Conservation (phyloP, 2,797 vertebrate species). For the Erpetoichthys calabaricus region DNA sequence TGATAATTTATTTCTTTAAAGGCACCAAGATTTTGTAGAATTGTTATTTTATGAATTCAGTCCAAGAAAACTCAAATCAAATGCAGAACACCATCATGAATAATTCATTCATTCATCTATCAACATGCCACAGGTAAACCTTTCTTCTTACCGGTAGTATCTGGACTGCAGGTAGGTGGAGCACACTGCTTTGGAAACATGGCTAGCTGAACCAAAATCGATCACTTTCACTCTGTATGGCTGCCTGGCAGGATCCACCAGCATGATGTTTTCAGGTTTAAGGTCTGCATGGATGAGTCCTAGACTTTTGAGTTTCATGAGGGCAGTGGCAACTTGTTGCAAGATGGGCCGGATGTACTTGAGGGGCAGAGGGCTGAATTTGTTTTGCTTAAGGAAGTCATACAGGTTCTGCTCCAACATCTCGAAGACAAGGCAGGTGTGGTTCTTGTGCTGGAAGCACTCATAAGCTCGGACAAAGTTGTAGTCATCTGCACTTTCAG, state of each 20-base stretch:
- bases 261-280: conserved; percentile 98
- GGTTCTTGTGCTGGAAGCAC: conserved; percentile 98
- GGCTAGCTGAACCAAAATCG: conserved; percentile 95
- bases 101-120: no score
- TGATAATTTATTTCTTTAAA: no score
- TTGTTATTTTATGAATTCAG: no score
- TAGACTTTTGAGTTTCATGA: conserved; percentile 95
- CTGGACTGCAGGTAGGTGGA: conserved; percentile 96
- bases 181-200: conserved; percentile 96
- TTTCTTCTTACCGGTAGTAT: conserved; percentile 83
- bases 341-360: conserved; percentile 92
- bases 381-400: conserved; percentile 98
- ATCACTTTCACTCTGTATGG: conserved; percentile 97
- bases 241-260: conserved; percentile 89
- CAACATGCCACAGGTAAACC: no score
- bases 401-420: conserved; percentile 99
- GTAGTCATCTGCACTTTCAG: conserved; percentile 91
- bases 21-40: no score
- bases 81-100: no score
- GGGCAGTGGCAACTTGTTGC: conserved; percentile 90
- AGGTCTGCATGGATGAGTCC: conserved; percentile 96
- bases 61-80: no score
- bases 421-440: conserved; percentile 97
- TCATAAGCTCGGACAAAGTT: conserved; percentile 95
- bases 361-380: conserved; percentile 94